Conservation (phyloP, 2,888 invertebrate genomes). For the Lobophora halterata region DNA sequence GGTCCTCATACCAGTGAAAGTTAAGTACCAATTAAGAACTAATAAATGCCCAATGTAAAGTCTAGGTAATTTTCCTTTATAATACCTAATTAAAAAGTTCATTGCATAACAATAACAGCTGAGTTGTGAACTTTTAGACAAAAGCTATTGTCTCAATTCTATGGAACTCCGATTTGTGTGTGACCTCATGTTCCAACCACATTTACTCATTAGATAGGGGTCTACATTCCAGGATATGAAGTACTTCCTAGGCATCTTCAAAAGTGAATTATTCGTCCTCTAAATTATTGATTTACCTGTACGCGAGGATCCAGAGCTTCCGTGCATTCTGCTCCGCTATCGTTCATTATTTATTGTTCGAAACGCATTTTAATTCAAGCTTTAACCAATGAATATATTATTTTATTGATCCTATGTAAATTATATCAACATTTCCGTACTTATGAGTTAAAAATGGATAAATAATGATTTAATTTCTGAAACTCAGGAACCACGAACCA, state of each 20-base stretch:
- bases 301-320: constrained; percentile 91
- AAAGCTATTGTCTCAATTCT: constrained; percentile 21
- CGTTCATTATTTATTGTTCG: constrained; percentile 81
- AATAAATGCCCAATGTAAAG: too few species aligned
- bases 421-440: too few species aligned
- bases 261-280: constrained; percentile 29
- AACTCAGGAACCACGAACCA: too few species aligned
- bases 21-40: too few species aligned
- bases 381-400: too few species aligned
- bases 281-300: constrained; percentile 82
- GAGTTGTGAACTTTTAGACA: constrained; percentile 24
- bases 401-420: too few species aligned
- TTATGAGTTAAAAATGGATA: too few species aligned
- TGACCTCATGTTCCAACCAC: constrained; percentile 12
- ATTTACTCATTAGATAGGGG: background rate
- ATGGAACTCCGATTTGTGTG: constrained; percentile 2
- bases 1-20: too few species aligned
- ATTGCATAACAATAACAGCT: constrained; percentile 23
- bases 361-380: constrained; percentile 59
- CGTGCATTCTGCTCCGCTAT: constrained; percentile 80
- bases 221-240: background rate
- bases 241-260: too few species aligned
- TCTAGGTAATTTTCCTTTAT: too few species aligned
- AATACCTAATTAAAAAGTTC: constrained; percentile 7
- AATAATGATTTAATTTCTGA: too few species aligned